These are phyloP conservation scores for Hyles euphorbiae DNA, from an alignment of 1,140 invertebrate species.

Conservation along the genomic window DNA sequence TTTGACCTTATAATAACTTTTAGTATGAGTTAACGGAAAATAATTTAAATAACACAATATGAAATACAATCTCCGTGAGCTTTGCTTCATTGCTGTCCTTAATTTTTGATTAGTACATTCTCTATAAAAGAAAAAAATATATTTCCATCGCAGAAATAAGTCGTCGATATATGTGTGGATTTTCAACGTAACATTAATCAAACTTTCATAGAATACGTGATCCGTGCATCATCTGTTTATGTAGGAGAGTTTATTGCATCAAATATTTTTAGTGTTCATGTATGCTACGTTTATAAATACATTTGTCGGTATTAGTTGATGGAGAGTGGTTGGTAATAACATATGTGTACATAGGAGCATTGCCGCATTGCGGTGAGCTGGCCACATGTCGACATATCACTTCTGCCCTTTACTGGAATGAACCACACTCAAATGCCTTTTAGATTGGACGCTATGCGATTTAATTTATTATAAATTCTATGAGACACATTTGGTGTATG, in stretches of 20 bases:
- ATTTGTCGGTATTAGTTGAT: constrained; percentile 46
- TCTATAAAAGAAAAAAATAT: not conserved
- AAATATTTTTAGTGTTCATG: constrained; percentile 36
- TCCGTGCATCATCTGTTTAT: constrained; percentile 14
- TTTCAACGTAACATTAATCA: constrained; percentile 6
- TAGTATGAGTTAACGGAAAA: too few relatives aligned
- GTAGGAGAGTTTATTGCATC: constrained; percentile 17
- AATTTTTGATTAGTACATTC: too few relatives aligned
- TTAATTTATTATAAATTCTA: constrained; percentile 9
- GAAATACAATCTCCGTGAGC: too few relatives aligned
- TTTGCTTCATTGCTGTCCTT: too few relatives aligned
- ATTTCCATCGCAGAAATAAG: constrained; percentile 1
- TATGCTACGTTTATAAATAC: constrained; percentile 51
- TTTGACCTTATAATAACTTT: too few relatives aligned
- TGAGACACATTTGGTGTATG: constrained; percentile 1
- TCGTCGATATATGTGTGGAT: not conserved
- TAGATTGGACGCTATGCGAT: constrained; percentile 28
- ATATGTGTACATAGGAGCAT: constrained; percentile 61
- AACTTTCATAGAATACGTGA: constrained; percentile 10
- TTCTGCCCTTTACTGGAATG: constrained; percentile 58
- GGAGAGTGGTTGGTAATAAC: constrained; percentile 48
- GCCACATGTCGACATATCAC: constrained; percentile 65
- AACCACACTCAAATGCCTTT: constrained; percentile 43
- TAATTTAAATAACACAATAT: too few relatives aligned
- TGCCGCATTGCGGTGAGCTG: constrained; percentile 67